Evolutionary conservation across 2,797 vertebrate genomes (phyloP).

Genomic region (Sebastes nivosus): DNA sequence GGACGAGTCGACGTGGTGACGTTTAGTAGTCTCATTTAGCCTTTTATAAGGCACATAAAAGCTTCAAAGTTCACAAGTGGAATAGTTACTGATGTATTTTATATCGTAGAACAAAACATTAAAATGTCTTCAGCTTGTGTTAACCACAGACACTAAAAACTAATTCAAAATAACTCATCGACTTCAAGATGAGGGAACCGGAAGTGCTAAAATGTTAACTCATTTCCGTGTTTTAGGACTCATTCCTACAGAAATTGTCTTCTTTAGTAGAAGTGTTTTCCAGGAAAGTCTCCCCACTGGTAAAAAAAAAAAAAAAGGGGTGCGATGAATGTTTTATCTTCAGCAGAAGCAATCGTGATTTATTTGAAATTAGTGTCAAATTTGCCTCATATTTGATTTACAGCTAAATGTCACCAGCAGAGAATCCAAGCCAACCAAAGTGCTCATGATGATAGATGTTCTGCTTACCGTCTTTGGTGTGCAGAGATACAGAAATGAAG

Average conservation of each 20-base stretch:
- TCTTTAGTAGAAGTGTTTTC: neutral
- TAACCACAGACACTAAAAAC: too few relatives aligned
- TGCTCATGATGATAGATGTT: neutral
- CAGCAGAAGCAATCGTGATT: neutral
- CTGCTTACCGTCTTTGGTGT: neutral
- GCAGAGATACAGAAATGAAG: neutral
- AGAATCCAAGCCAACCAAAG: neutral
- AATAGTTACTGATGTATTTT: too few relatives aligned
- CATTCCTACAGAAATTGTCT: neutral
- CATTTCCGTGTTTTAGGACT: too few relatives aligned
- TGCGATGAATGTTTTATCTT: neutral
- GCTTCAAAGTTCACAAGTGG: too few relatives aligned
- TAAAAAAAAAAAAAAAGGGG: neutral
- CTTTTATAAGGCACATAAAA: too few relatives aligned
- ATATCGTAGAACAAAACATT: too few relatives aligned
- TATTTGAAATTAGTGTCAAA: neutral
- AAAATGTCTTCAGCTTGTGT: neutral
- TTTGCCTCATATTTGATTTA: neutral
- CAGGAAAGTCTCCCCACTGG: neutral
- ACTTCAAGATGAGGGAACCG: too few relatives aligned
- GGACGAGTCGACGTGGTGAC: too few relatives aligned
- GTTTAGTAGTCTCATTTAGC: too few relatives aligned
- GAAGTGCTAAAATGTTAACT: too few relatives aligned
- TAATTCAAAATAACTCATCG: too few relatives aligned
- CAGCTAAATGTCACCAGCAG: neutral